Evolutionary conservation across 2,113 vertebrate genomes (phyloP), one percentile per base, ranked within the genome.

Genomic region (Colinus virginianus): DNA sequence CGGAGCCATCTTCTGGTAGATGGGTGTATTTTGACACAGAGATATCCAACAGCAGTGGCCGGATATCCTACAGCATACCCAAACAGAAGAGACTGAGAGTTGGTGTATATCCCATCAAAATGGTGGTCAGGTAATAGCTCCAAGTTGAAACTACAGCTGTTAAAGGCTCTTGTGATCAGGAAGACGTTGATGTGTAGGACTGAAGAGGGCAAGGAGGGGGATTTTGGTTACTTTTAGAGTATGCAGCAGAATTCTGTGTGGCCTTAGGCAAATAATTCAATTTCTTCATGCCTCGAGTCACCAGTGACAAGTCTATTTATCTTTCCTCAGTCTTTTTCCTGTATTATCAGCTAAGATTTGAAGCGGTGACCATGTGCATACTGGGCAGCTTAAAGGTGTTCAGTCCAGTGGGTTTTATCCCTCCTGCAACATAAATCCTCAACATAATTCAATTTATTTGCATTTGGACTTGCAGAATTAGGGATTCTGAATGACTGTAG

Each of bases 1-100:
- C 98, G 5, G 98, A 99, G 80, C 99, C 99, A 0, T 98, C 99
- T 63, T 99, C 98, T 0, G 98, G 98, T 42, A 98, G 98, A 94
- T 99, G 99, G 99, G 98, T 99, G 43, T 98, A 99, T 94, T 98
- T 99, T 95, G 99, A 99, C 97, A 99, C 98, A 0, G 99, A 99
- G 96, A 98, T 99, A 95, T 98, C 99, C 93, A 99, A 98, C 97
- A 99, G 97, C 96, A 99, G 98, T 5, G 99, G 99, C 74, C 97
- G 99, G 19, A 97, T 99, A 93, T 98, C 97, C 0, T 99, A 99
- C 90, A 99, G 88, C 28, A 96, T 99, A 55, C 98, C 99, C 34
- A 97, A 98, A 62, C 98, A 98, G 96, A 99, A 99, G 97, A 98
- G 98, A 53, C 97, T 99, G 25, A 96, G 98, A 13, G 98, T 99